phyloP scores from a whole-genome alignment of 2,113 vertebrate genomes.

The Alaudala cheleensis region DNA sequence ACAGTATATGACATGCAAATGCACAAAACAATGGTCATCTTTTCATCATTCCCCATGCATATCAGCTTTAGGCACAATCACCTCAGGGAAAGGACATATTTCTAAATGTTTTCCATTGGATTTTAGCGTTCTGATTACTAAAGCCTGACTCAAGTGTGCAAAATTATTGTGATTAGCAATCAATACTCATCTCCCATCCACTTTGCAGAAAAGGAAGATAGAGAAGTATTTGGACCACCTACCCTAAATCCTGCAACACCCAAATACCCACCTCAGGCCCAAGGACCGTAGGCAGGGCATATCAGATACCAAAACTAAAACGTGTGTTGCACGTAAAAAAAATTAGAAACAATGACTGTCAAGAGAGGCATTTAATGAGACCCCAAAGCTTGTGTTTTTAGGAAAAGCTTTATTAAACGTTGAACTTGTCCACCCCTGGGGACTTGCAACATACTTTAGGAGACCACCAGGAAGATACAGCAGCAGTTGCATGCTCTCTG shows the following conservation, averaged over 20 bases:
- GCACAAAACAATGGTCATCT: background rate
- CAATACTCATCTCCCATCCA: background rate
- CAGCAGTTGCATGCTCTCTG: background rate
- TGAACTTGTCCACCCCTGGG: background rate
- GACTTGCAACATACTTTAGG: background rate
- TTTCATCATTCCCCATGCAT: background rate
- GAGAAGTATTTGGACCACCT: background rate
- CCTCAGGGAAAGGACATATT: background rate
- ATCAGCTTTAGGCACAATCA: background rate
- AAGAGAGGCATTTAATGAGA: background rate
- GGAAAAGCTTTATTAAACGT: background rate
- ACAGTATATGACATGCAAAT: background rate
- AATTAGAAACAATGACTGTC: background rate
- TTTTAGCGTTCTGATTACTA: background rate
- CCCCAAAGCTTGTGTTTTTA: background rate
- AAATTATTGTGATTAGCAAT: background rate
- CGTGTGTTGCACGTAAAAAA: fast-evolving
- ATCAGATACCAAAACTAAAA: background rate
- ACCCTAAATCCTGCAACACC: background rate
- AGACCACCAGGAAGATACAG: fast-evolving
- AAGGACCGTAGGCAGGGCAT: background rate
- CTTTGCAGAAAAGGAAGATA: background rate
- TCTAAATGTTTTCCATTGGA: background rate
- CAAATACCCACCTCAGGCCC: background rate
- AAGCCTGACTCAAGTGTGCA: background rate